These are phyloP conservation scores for Nymphicus hollandicus DNA, from an alignment of 2,113 vertebrate species.

Conservation along the genomic window DNA sequence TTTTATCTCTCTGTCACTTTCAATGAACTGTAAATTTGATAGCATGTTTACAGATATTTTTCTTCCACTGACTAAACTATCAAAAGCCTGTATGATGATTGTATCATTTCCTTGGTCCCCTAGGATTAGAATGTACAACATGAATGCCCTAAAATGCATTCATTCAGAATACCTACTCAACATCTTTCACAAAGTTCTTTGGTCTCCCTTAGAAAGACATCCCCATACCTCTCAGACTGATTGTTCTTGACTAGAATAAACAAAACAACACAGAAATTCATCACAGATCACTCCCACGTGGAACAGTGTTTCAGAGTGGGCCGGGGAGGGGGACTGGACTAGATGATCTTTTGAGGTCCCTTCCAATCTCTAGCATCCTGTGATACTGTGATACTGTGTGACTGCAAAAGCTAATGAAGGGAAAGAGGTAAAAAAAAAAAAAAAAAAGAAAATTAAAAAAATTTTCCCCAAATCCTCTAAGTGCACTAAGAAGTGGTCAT, in stretches of 20 bases:
- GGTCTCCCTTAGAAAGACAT: background rate
- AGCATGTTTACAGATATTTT: conserved; percentile 43
- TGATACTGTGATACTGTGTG: too few species aligned
- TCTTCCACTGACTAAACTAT: conserved; percentile 23
- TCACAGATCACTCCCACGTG: background rate
- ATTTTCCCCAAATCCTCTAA: background rate
- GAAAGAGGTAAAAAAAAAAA: background rate
- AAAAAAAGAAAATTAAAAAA: background rate
- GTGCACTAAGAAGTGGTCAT: background rate
- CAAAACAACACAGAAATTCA: background rate
- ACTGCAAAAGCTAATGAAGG: background rate
- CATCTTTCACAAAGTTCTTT: background rate
- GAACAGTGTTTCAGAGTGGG: background rate
- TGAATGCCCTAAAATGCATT: background rate
- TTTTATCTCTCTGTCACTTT: conserved; percentile 43
- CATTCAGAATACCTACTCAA: background rate
- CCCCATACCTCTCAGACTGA: background rate
- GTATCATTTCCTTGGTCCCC: background rate
- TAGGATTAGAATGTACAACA: background rate
- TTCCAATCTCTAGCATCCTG: too few species aligned
- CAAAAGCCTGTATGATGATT: background rate
- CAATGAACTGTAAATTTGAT: conserved; percentile 55
- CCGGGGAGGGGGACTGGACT: too few species aligned
- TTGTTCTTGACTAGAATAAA: background rate
- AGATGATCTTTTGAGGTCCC: too few species aligned